A percentile compares a stretch with the other conserved stretches of the same genome.
phyloP scores from a whole-genome alignment of 2,113 vertebrate species.

The Dasypus novemcinctus region DNA sequence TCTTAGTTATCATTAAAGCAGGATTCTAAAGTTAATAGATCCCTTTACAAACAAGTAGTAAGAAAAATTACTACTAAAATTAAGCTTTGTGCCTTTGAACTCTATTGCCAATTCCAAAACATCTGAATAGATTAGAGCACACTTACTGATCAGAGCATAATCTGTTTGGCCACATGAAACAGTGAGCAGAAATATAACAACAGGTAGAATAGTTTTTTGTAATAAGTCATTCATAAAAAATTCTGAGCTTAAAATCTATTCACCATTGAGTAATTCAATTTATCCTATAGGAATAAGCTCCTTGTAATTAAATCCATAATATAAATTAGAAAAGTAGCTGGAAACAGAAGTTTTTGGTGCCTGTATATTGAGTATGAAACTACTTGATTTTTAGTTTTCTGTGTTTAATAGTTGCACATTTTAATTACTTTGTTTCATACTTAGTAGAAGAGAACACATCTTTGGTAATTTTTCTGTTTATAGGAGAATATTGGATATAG shows the following conservation, averaged over 20 bases:
- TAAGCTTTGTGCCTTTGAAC: constrained; percentile 84
- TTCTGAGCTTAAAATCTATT: constrained; percentile 35
- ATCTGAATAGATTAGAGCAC: constrained; percentile 62
- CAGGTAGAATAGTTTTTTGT: constrained; percentile 37
- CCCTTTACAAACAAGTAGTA: constrained; percentile 67
- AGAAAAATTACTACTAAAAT: constrained; percentile 73
- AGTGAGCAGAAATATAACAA: constrained; percentile 36
- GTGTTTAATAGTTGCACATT: constrained; percentile 60
- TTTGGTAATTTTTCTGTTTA: constrained; percentile 45
- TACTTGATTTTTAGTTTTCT: constrained; percentile 67
- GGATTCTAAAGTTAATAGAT: constrained; percentile 58
- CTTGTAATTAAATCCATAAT: constrained; percentile 41
- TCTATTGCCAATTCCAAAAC: constrained; percentile 71
- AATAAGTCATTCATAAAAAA: constrained; percentile 43
- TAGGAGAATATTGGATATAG: not conserved
- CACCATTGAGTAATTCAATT: not conserved
- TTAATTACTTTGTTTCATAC: constrained; percentile 49
- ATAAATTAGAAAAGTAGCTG: constrained; percentile 50
- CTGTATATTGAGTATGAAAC: constrained; percentile 32
- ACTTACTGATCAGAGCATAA: constrained; percentile 45
- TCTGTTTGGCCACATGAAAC: constrained; percentile 27
- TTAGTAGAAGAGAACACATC: constrained; percentile 26
- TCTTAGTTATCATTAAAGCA: constrained; percentile 73
- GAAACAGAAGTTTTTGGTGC: constrained; percentile 71
- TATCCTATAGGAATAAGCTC: constrained; percentile 46